Evolutionary conservation across 1,140 invertebrate genomes (phyloP).

Genomic region (Heliothis virescens): DNA sequence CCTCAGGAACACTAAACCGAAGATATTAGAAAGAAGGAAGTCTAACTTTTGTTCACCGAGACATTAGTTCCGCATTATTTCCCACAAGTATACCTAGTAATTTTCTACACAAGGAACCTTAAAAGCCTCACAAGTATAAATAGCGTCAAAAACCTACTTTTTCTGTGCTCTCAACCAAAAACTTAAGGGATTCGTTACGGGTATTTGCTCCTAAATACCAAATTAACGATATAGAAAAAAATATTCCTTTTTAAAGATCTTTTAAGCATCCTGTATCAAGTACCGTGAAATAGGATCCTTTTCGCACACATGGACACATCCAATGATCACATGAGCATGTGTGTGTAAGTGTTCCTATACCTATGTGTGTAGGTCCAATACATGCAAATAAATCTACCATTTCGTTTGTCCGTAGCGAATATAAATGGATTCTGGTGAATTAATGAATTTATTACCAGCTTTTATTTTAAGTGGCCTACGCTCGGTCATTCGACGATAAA

Average conservation of each 20-base stretch:
- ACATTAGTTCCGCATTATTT: background rate
- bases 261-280: constrained; percentile 13
- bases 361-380: constrained; percentile 29
- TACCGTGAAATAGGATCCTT: constrained; percentile 41
- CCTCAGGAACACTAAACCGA: no score
- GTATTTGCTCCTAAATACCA: constrained; percentile 37
- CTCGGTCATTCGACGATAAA: constrained; percentile 56
- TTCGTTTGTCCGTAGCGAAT: constrained; percentile 48
- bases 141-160: background rate
- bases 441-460: constrained; percentile 65
- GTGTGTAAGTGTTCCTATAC: background rate
- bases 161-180: constrained; percentile 2
- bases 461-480: constrained; percentile 56
- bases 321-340: background rate
- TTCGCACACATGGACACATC: constrained; percentile 1
- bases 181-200: constrained; percentile 27
- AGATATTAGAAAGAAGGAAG: background rate
- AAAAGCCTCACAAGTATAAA: background rate
- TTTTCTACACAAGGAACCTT: background rate
- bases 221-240: constrained; percentile 32
- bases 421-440: constrained; percentile 61
- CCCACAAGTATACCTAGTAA: background rate
- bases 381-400: constrained; percentile 52
- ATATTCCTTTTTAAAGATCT: constrained; percentile 38
- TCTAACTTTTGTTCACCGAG: background rate